Evolutionary conservation across 2,888 invertebrate genomes (phyloP).

Genomic region (Antheraea yamamai): DNA sequence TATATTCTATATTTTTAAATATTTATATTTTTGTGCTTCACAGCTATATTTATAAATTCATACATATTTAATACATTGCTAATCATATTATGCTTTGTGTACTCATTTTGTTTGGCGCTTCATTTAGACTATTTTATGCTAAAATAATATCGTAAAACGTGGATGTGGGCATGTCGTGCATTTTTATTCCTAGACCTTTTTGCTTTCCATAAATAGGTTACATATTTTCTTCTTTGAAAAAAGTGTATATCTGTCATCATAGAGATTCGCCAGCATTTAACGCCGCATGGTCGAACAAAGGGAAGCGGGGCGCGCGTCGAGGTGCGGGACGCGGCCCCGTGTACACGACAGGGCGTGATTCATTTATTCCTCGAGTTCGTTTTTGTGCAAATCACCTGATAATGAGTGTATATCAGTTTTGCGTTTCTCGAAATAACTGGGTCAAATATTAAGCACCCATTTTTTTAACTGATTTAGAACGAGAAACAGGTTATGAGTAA

Average conservation of each 20-base stretch:
- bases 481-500: too few species aligned
- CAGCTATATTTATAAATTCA: constrained; percentile 10
- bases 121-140: background rate
- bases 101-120: background rate
- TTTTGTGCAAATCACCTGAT: too few species aligned
- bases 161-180: background rate
- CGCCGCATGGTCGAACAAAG: too few species aligned
- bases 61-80: constrained; percentile 38
- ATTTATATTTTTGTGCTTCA: constrained; percentile 32
- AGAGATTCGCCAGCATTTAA: too few species aligned
- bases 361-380: too few species aligned
- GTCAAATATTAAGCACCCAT: too few species aligned
- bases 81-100: constrained; percentile 33
- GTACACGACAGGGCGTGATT: too few species aligned
- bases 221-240: background rate
- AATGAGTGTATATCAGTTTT: too few species aligned
- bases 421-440: too few species aligned
- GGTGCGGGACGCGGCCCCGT: too few species aligned
- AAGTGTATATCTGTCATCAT: background rate
- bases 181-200: background rate
- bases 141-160: constrained; percentile 1
- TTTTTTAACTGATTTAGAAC: too few species aligned
- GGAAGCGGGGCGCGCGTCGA: too few species aligned
- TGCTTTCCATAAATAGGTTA: background rate
- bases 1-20: constrained; percentile 31